A percentile compares a stretch with the other conserved stretches of the same genome.
phyloP scores from a whole-genome alignment of 2,888 invertebrate genomes.

The Drosophila mimica region DNA sequence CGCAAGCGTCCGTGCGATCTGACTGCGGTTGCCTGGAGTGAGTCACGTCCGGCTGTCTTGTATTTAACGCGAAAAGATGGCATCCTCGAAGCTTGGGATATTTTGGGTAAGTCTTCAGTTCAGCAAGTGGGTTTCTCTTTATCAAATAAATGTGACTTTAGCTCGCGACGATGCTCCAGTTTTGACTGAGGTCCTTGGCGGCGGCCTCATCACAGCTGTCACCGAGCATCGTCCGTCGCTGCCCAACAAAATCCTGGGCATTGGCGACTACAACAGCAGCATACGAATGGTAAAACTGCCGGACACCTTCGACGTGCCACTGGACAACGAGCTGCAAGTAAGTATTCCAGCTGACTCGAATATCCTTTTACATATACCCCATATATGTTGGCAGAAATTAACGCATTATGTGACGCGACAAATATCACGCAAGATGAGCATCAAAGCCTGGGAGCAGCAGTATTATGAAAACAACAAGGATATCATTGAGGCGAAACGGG shows the following conservation, averaged over 20 bases:
- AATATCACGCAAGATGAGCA: constrained; percentile 78
- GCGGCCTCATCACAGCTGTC: constrained; percentile 88
- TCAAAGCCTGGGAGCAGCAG: constrained; percentile 87
- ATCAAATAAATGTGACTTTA: constrained; percentile 26
- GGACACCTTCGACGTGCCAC: constrained; percentile 86
- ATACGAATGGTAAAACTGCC: constrained; percentile 88
- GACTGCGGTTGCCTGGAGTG: constrained; percentile 91
- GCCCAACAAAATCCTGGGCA: constrained; percentile 88
- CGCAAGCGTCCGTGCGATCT: constrained; percentile 87
- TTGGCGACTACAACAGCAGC: constrained; percentile 89
- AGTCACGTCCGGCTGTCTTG: constrained; percentile 89
- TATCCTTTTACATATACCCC: not conserved
- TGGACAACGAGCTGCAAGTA: constrained; percentile 84
- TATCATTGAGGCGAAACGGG: constrained; percentile 82
- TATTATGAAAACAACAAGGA: constrained; percentile 86
- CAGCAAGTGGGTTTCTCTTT: not conserved
- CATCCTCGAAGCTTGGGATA: constrained; percentile 92
- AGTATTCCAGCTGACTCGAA: constrained; percentile 19
- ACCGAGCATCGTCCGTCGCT: constrained; percentile 87
- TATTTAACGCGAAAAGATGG: constrained; percentile 91
- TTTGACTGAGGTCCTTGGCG: constrained; percentile 89
- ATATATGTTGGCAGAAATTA: constrained; percentile 67
- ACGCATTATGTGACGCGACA: constrained; percentile 86
- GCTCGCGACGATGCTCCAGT: constrained; percentile 86
- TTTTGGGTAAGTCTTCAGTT: constrained; percentile 85